Evolutionary conservation across 2,797 vertebrate genomes (phyloP).

Genomic region (Agapornis canus): DNA sequence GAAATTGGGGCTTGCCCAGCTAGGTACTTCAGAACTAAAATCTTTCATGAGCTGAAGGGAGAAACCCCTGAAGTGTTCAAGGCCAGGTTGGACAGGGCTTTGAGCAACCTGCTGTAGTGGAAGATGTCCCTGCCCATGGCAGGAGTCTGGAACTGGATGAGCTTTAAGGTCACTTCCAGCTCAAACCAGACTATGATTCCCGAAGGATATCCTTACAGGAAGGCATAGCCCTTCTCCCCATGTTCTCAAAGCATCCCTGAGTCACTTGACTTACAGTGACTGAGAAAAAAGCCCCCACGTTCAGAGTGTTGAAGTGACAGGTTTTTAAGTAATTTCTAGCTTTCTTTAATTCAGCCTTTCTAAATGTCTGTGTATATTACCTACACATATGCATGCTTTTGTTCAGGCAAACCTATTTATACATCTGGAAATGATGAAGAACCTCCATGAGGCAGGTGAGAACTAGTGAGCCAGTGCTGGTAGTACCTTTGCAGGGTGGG

Average conservation of each 20-base stretch:
- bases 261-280: background rate
- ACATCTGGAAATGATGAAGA: background rate
- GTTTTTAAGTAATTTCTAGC: background rate
- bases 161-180: background rate
- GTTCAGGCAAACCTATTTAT: background rate
- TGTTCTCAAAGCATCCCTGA: background rate
- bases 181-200: background rate
- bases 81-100: background rate
- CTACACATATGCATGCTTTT: background rate
- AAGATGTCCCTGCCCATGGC: background rate
- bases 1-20: background rate
- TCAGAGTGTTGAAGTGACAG: background rate
- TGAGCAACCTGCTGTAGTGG: background rate
- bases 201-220: background rate
- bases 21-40: background rate
- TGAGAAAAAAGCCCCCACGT: background rate
- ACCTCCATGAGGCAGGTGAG: background rate
- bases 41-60: background rate
- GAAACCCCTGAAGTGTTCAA: background rate
- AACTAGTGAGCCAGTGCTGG: rapidly evolving
- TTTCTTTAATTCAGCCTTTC: background rate
- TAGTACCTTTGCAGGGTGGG: background rate
- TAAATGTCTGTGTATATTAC: background rate
- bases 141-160: background rate
- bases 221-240: background rate